Percentiles rank a stretch among this genome's conserved stretches.
These are phyloP conservation scores for Nicator chloris DNA, from an alignment of 2,113 vertebrate species.

Conservation along the genomic window DNA sequence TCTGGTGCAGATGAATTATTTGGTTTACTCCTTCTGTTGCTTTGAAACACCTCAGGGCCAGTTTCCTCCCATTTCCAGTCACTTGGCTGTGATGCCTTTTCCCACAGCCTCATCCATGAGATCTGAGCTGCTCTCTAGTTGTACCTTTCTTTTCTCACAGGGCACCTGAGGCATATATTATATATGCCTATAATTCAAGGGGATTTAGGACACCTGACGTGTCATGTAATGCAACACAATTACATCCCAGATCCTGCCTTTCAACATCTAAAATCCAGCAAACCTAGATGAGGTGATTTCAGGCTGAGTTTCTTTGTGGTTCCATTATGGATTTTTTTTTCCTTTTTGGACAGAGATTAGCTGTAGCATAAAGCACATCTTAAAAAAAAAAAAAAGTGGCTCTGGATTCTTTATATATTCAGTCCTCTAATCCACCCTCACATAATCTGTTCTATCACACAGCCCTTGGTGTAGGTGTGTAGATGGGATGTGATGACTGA, in stretches of 20 bases:
- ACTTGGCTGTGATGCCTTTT: background rate
- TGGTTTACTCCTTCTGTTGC: background rate
- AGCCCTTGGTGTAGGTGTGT: conserved; percentile 56
- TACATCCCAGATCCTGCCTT: conserved; percentile 48
- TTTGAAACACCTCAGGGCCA: background rate
- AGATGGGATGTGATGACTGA: conserved; percentile 13
- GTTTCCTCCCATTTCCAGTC: background rate
- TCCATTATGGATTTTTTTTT: background rate
- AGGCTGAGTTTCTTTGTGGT: background rate
- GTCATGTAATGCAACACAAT: conserved; percentile 48
- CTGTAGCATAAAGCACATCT: background rate
- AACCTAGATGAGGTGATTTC: background rate
- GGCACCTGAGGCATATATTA: conserved; percentile 15
- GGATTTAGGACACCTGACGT: conserved; percentile 57
- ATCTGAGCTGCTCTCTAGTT: background rate
- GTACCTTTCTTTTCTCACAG: background rate
- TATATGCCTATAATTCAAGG: background rate
- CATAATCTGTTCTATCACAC: conserved; percentile 31
- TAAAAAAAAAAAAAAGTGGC: background rate
- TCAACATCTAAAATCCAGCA: conserved; percentile 39
- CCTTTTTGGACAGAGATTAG: background rate
- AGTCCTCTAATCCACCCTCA: conserved; percentile 43
- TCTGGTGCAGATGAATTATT: background rate
- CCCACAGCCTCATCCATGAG: background rate
- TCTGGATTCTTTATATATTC: background rate